Base-by-base conservation (phyloP, 2,888 invertebrate genomes). In the Sarcophaga caerulescens region DNA sequence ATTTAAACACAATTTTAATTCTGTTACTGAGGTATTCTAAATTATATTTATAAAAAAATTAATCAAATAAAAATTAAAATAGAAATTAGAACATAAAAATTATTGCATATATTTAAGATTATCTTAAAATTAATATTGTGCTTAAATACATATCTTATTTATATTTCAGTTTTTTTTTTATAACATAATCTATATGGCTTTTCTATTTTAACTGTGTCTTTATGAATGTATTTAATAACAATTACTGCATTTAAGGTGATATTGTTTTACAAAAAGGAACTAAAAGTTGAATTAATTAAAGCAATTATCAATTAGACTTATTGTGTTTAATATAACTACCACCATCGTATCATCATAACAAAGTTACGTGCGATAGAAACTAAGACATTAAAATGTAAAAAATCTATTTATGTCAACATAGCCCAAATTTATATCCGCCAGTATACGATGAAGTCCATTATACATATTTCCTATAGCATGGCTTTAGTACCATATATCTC, bases 241-340 rank as follows among this genome's bases (percentile, higher is more conserved):
- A 45, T 75, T 76, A 44, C 25, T 35, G n/a, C 19, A 12, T 57
- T 65, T 47, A 52, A 12, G 45, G 45, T 70, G 59, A 63, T 75
- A 75, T 75, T 81, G 81, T 75, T 76, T 77, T 35, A 47, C 52
- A 82, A 71, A 81, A 73, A 85, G 81, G 85, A 85, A 85, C 85
- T 85, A n/a, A 85, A 85, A 77, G 77, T 81, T 62, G 14, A 80
- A 63, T 62, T 69, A 85, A 81, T 81, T 85, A 85, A 85, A 85
- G 85, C 85, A 80, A 62, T 75, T 63, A 74, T 68, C 10, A 21
- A 69, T 17, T 75, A 70, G 62, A 73, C 17, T 35, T 35, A 23
- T 35, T 52, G 52, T 60, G 25, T 69, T 52, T 68, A n/a, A 44
- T 74, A 68, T 66, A 45, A 59, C 73, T 57, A 71, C 59, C 71